Evolutionary conservation across 1,140 invertebrate species (phyloP).

Genomic region (Dendrolimus kikuchii): DNA sequence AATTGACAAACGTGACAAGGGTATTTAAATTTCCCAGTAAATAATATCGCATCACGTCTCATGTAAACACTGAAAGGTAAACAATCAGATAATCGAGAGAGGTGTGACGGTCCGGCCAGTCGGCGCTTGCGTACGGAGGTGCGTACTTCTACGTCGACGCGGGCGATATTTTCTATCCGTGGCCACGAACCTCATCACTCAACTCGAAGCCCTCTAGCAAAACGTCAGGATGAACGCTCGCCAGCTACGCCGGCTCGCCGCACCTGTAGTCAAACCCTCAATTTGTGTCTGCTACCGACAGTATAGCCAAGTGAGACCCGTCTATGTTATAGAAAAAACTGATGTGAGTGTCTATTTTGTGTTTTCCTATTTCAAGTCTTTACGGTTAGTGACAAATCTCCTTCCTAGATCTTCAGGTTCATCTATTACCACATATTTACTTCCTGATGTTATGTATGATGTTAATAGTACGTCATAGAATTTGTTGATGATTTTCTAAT

Average conservation of each 20-base stretch:
- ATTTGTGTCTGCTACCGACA: slow-evolving; percentile 37
- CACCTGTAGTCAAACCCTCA: slow-evolving; percentile 26
- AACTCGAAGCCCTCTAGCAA: slow-evolving; percentile 1
- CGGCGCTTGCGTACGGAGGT: slow-evolving; percentile 46
- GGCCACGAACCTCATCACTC: slow-evolving; percentile 9
- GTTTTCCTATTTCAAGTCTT: slow-evolving; percentile 7
- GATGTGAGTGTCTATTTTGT: slow-evolving; percentile 50
- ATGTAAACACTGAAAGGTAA: slow-evolving; percentile 43
- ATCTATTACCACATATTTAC: neutral
- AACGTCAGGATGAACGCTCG: slow-evolving; percentile 44
- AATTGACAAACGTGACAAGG: slow-evolving; percentile 3
- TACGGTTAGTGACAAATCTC: neutral
- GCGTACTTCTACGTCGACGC: slow-evolving; percentile 26
- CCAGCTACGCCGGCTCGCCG: slow-evolving; percentile 41
- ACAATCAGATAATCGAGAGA: slow-evolving; percentile 36
- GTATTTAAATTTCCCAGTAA: slow-evolving; percentile 25
- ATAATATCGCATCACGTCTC: slow-evolving; percentile 23
- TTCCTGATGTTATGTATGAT: too few species aligned
- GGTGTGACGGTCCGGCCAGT: slow-evolving; percentile 37
- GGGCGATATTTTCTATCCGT: slow-evolving; percentile 19
- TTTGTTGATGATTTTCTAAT: neutral
- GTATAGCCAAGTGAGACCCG: slow-evolving; percentile 65
- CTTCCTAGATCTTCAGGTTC: neutral
- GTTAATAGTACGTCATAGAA: too few species aligned
- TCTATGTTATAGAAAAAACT: slow-evolving; percentile 55